These are phyloP conservation scores for Panonychus citri DNA, from an alignment of 1,140 invertebrate genomes.

Conservation along the genomic window DNA sequence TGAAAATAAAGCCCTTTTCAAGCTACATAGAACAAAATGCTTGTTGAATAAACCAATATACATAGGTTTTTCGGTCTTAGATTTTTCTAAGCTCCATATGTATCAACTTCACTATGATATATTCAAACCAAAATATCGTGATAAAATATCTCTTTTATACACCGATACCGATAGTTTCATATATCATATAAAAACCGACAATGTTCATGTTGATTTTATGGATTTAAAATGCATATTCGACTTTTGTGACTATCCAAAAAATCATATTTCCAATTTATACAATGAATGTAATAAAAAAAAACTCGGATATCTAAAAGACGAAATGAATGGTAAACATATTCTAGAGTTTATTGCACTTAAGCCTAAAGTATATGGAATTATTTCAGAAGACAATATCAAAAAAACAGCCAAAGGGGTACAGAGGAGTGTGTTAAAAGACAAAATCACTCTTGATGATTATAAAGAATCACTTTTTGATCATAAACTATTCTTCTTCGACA, in stretches of 20 bases:
- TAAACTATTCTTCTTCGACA: too few species aligned
- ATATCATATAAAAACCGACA: slow-evolving; percentile 8
- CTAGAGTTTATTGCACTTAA: slow-evolving; percentile 22
- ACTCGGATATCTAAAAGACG: slow-evolving; percentile 28
- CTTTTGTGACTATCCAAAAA: slow-evolving; percentile 11
- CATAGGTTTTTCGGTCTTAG: slow-evolving; percentile 16
- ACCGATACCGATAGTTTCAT: slow-evolving; percentile 12
- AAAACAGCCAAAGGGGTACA: too few species aligned
- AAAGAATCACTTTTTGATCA: too few species aligned
- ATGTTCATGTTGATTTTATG: slow-evolving; percentile 13
- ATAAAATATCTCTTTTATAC: slow-evolving; percentile 10
- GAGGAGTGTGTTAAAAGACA: too few species aligned
- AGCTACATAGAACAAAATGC: slow-evolving; percentile 13
- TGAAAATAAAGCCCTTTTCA: slow-evolving; percentile 7
- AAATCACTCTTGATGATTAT: too few species aligned
- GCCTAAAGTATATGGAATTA: too few species aligned
- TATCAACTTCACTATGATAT: slow-evolving; percentile 19
- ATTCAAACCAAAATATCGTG: slow-evolving; percentile 16
- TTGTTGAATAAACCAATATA: slow-evolving; percentile 17
- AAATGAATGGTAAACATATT: slow-evolving; percentile 21
- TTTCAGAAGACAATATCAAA: too few species aligned
- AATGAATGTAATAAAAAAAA: slow-evolving; percentile 26
- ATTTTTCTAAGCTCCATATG: slow-evolving; percentile 17
- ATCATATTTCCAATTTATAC: slow-evolving; percentile 10
- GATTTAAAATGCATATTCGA: slow-evolving; percentile 10